These are phyloP conservation scores for Rhynchomys soricoides DNA, from an alignment of 2,113 vertebrate genomes.

Conservation along the genomic window DNA sequence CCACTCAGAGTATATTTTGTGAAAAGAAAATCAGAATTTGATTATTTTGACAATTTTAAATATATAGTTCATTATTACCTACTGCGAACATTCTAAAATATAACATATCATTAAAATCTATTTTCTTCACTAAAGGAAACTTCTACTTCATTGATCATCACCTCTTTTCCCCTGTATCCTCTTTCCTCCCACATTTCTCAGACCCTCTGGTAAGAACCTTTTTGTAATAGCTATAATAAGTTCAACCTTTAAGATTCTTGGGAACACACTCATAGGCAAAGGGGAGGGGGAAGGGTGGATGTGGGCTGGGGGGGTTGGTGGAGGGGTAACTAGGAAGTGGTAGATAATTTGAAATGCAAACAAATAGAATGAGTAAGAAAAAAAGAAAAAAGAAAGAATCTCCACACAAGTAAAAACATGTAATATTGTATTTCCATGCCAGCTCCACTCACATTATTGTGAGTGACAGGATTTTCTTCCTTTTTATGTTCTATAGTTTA, in stretches of 20 bases:
- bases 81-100: neutral
- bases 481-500: neutral
- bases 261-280: too few species aligned
- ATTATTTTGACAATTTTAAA: neutral
- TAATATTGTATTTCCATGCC: neutral
- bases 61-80: too few species aligned
- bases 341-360: too few species aligned
- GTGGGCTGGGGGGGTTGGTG: too few species aligned
- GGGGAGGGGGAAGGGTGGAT: too few species aligned
- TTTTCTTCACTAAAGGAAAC: neutral
- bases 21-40: neutral
- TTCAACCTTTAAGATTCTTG: neutral
- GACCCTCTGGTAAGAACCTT: neutral
- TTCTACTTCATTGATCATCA: neutral
- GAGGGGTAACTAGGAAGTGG: too few species aligned
- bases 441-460: neutral
- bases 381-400: neutral
- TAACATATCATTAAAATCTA: neutral
- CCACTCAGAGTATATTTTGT: neutral
- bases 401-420: too few species aligned
- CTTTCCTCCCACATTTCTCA: neutral
- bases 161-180: rapidly evolving
- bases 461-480: neutral
- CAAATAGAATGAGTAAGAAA: too few species aligned
- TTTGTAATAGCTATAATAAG: neutral